Evolutionary conservation across 1,140 invertebrate genomes (phyloP), one percentile per base, ranked within the genome.

Genomic region (Drosophila miranda): DNA sequence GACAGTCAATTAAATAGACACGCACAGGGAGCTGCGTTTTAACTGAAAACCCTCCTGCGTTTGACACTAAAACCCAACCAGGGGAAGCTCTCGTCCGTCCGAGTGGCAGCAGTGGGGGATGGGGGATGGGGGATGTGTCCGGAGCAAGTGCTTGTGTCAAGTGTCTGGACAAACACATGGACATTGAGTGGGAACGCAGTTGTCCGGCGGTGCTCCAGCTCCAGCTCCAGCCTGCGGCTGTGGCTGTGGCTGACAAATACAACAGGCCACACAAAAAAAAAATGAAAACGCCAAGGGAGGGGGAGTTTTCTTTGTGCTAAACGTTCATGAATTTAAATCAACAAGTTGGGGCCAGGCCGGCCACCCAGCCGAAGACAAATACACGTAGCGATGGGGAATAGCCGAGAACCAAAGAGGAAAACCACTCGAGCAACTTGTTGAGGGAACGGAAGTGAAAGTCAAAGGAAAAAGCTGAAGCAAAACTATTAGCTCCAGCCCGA

Each of bases 1-100:
- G 82, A 82, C 81, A 87, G 82, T 86, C 81, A 86, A 86, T 86
- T 86, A 86, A 86, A 86, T 87, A 61, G 78, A 86, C 82, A 87
- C 82, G 81, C 77, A 83, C 30, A 23, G 42, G 26, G 34, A 5
- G 23, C 23, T 45, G 59, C 34, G 34, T 38, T 38, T 11, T 3
- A 13, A 38, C 34, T 38, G 51, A 45, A 30, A 53, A 44, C 61
- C 34, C 13, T 59, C 62, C 73, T 84, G 81, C 75, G 57, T 68
- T 66, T 87, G 82, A 87, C 82, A 87, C 78, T 87, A 87, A 87
- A 82, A 46, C 64, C 53, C 38, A 46, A 42, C 30, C 34, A 41
- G 49, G 19, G 34, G 16, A 14, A 19, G 26, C 34, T 52, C 60
- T 44, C 30, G 30, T 34, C 9, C 8, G 8, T 23, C 41, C n/a